Conservation (phyloP, 2,888 invertebrate species). For the Onchidella celtica region DNA sequence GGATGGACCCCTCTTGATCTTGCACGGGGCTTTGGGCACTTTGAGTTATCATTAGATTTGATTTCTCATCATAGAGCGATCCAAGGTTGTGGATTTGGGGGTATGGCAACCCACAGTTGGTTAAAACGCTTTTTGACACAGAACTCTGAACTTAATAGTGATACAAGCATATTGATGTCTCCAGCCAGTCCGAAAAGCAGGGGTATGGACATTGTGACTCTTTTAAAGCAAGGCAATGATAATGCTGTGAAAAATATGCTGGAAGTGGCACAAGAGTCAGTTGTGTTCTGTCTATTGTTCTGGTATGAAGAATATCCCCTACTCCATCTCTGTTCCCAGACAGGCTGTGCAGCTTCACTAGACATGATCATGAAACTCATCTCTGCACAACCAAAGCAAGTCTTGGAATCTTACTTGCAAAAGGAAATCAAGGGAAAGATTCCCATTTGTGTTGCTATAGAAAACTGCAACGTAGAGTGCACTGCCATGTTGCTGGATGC, state of each 20-base stretch:
- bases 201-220: constrained; percentile 33
- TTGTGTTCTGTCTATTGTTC: constrained; percentile 35
- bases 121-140: constrained; percentile 9
- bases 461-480: constrained; percentile 33
- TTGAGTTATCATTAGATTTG: constrained; percentile 15
- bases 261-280: constrained; percentile 46
- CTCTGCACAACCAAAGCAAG: constrained; percentile 22
- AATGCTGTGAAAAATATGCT: constrained; percentile 24
- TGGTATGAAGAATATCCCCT: constrained; percentile 41
- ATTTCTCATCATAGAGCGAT: not conserved
- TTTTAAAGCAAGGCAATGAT: constrained; percentile 31
- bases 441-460: constrained; percentile 46
- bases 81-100: constrained; percentile 29
- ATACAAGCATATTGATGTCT: not conserved
- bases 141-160: constrained; percentile 1
- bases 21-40: constrained; percentile 42
- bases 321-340: constrained; percentile 47
- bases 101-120: constrained; percentile 28
- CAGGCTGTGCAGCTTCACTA: constrained; percentile 52
- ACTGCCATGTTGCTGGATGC: constrained; percentile 10
- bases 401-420: not conserved
- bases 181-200: not conserved
- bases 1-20: constrained; percentile 44
- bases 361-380: constrained; percentile 42
- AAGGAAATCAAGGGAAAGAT: constrained; percentile 36